A percentile compares a stretch with the other conserved stretches of the same genome.
Conservation (phyloP, 2,113 vertebrate genomes). For the Burhinus oedicnemus region DNA sequence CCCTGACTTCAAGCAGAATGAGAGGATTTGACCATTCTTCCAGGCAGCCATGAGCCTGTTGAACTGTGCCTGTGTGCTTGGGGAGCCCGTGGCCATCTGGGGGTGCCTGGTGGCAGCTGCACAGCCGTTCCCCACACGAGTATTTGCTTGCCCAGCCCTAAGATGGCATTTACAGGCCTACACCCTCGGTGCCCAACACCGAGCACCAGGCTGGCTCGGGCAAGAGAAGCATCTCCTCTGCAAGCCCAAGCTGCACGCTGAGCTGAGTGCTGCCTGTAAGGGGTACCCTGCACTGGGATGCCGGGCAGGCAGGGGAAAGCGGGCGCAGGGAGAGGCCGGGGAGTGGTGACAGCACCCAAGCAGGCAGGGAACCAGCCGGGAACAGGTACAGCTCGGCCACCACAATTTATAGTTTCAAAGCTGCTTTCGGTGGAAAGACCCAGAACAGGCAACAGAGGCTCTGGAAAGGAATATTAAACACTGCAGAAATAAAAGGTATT, state of each 20-base stretch:
- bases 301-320: neutral
- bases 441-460: neutral
- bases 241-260: accelerated
- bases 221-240: neutral
- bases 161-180: too few relatives aligned
- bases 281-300: neutral
- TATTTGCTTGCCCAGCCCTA: too few relatives aligned
- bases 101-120: neutral
- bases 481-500: conserved; percentile 47
- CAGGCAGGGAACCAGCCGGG: neutral
- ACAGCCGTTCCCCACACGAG: too few relatives aligned
- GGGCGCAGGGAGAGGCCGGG: neutral
- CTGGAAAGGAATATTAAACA: conserved; percentile 39
- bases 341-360: neutral
- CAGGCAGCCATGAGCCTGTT: neutral
- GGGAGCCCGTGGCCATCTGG: neutral
- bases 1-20: neutral
- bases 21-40: neutral
- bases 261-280: neutral
- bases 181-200: too few relatives aligned
- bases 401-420: neutral
- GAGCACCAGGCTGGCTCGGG: neutral
- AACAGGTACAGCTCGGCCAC: neutral
- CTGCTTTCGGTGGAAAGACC: neutral
- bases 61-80: accelerated